phyloP scores from a whole-genome alignment of 2,113 vertebrate genomes.

The Salminus brasiliensis region DNA sequence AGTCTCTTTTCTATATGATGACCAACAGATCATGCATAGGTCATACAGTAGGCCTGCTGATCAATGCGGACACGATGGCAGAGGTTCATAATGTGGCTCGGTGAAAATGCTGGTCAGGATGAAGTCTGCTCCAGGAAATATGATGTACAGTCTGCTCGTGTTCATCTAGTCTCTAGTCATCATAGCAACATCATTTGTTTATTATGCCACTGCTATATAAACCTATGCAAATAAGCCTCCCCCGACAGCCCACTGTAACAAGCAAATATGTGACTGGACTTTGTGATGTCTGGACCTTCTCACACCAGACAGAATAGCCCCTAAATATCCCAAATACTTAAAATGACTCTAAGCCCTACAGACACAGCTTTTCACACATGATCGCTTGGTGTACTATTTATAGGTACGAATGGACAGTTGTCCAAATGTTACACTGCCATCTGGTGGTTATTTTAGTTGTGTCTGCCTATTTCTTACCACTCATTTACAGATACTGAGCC shows the following conservation, averaged over 20 bases:
- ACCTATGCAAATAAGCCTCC: slow-evolving; percentile 24
- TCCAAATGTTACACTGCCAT: slow-evolving; percentile 25
- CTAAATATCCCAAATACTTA: not conserved
- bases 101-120: not conserved
- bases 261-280: not conserved
- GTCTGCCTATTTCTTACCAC: too few relatives aligned
- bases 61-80: not conserved
- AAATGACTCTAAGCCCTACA: not conserved
- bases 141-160: not conserved
- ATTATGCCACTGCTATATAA: not conserved
- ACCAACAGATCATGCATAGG: too few relatives aligned
- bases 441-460: not conserved
- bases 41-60: not conserved
- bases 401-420: not conserved
- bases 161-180: not conserved
- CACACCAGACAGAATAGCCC: not conserved
- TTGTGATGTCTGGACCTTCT: not conserved
- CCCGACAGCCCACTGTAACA: not conserved
- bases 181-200: slow-evolving; percentile 22
- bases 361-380: too few relatives aligned
- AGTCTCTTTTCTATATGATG: too few relatives aligned
- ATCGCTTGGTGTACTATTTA: not conserved
- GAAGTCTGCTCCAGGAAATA: not conserved
- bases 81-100: not conserved
- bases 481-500: not conserved